Evolutionary conservation across 2,888 invertebrate genomes (phyloP).

Genomic region (Cyaniris semiargus): DNA sequence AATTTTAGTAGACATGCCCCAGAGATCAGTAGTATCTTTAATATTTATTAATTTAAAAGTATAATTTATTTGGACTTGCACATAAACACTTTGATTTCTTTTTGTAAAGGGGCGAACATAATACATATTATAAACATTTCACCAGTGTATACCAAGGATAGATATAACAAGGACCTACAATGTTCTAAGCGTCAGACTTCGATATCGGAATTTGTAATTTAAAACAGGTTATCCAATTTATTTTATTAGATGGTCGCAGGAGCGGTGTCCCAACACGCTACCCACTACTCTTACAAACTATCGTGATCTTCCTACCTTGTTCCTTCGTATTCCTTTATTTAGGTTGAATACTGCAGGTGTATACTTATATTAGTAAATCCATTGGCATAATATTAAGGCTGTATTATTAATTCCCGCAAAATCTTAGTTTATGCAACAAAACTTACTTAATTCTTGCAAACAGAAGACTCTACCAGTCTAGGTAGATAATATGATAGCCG

Average conservation of each 20-base stretch:
- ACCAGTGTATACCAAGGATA: not conserved
- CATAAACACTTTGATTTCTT: no score
- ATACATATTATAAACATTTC: no score
- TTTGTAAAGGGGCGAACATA: no score
- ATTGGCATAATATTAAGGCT: not conserved
- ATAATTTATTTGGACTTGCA: no score
- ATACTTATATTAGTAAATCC: not conserved
- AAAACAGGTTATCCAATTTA: conserved; percentile 19
- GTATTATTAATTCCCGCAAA: no score
- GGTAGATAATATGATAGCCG: no score
- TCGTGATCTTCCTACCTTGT: not conserved
- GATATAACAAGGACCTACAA: not conserved
- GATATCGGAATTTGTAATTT: conserved; percentile 17
- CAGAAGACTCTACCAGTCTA: no score
- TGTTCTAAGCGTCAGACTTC: conserved; percentile 14
- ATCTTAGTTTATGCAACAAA: no score
- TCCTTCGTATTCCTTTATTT: not conserved
- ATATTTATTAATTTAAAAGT: no score
- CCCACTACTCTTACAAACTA: not conserved
- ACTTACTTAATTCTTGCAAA: not conserved
- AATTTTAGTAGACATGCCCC: no score
- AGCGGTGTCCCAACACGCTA: not conserved
- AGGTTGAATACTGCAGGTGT: no score
- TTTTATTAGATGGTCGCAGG: conserved; percentile 10
- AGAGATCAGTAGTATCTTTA: no score